Percentiles rank a stretch among this genome's conserved stretches.
These are phyloP conservation scores for Siniperca knerii DNA, from an alignment of 2,113 vertebrate species.

Conservation along the genomic window DNA sequence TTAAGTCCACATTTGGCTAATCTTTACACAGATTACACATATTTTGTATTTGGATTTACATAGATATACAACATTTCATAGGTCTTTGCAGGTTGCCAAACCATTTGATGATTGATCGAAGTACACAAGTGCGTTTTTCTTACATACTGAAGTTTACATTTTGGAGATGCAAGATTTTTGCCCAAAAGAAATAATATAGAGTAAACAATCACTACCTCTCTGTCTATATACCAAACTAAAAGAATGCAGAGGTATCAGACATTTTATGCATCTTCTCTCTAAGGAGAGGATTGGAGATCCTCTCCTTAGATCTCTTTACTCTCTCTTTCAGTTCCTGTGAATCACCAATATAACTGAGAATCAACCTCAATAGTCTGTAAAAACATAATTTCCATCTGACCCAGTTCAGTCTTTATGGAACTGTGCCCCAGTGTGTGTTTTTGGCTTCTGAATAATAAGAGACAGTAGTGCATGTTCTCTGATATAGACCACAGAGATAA, in stretches of 20 bases:
- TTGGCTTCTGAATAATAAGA: constrained; percentile 18
- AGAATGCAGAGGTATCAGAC: not conserved
- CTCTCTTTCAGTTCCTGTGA: not conserved
- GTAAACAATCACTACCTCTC: not conserved
- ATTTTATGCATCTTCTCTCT: not conserved
- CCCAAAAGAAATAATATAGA: not conserved
- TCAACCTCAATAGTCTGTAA: not conserved
- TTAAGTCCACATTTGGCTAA: not conserved
- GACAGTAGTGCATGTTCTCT: not conserved
- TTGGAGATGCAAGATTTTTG: not conserved
- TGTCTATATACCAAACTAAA: not conserved
- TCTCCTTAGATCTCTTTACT: constrained; percentile 14
- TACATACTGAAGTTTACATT: not conserved
- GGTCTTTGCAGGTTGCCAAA: not conserved
- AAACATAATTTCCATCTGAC: constrained; percentile 40
- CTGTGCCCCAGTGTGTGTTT: not conserved
- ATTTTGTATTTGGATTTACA: not conserved
- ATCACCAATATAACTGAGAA: not conserved
- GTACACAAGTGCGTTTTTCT: not conserved
- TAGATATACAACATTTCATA: not conserved
- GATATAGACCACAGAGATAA: constrained; percentile 21
- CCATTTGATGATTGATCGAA: not conserved
- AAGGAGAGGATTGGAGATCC: too few species aligned
- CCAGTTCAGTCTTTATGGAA: constrained; percentile 31
- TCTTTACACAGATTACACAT: not conserved